Percentiles rank a stretch among this genome's conserved stretches.
Evolutionary conservation across 2,113 vertebrate species (phyloP).

Genomic region (Beaufortia kweichowensis): DNA sequence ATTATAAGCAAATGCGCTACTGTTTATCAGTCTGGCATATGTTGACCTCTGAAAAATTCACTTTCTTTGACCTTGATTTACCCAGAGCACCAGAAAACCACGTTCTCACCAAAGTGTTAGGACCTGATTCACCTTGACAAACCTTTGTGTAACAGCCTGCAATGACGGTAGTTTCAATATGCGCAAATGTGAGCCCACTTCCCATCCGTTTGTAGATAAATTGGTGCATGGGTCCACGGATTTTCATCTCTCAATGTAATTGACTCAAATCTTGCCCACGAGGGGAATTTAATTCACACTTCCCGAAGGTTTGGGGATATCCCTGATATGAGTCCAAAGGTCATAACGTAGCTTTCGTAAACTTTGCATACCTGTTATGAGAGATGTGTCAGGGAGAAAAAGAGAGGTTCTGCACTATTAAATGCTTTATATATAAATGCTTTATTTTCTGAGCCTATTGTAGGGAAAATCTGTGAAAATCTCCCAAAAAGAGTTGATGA

Average conservation of each 20-base stretch:
- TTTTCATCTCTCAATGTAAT: neutral
- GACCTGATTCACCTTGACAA: neutral
- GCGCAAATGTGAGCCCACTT: constrained; percentile 18
- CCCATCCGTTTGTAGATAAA: constrained; percentile 23
- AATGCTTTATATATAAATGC: too few species aligned
- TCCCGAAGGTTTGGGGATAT: neutral
- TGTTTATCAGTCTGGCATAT: constrained; percentile 6
- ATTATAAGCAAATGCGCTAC: neutral
- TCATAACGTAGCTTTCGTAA: neutral
- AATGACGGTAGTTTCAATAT: constrained; percentile 22
- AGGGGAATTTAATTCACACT: constrained; percentile 22
- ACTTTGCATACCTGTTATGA: constrained; percentile 24
- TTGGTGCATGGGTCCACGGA: constrained; percentile 13
- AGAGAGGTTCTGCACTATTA: too few species aligned
- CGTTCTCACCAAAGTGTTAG: neutral
- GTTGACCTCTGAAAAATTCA: neutral
- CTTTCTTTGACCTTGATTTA: neutral
- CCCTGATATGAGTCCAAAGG: constrained; percentile 28
- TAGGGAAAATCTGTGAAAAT: too few species aligned
- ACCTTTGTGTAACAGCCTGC: neutral
- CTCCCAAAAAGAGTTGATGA: neutral
- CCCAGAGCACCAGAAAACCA: neutral
- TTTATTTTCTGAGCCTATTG: too few species aligned
- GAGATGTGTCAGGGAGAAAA: too few species aligned
- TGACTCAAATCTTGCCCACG: constrained; percentile 21